phyloP scores from a whole-genome alignment of 2,888 invertebrate species.

The Galerucella pusilla region DNA sequence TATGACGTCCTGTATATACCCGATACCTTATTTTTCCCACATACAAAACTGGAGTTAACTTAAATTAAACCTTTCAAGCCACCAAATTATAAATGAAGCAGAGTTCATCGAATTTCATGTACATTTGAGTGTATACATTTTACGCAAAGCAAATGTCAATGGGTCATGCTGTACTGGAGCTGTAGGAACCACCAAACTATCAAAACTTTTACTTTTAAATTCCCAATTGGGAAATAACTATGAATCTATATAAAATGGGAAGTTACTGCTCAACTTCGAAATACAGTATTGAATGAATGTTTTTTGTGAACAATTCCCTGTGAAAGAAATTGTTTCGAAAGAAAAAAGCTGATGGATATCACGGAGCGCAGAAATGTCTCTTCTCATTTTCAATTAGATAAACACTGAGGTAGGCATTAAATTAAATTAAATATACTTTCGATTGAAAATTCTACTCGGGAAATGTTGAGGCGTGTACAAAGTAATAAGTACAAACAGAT shows the following conservation, averaged over 20 bases:
- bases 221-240: neutral
- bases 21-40: too few species aligned
- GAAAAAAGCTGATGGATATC: conserved; percentile 2
- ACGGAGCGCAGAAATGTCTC: neutral
- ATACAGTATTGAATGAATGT: neutral
- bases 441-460: too few species aligned
- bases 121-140: too few species aligned
- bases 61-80: too few species aligned
- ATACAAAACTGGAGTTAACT: too few species aligned
- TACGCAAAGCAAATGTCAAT: too few species aligned
- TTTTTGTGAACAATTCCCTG: neutral
- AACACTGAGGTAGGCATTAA: neutral
- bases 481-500: too few species aligned
- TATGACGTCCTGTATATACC: too few species aligned
- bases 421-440: neutral
- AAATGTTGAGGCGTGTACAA: too few species aligned
- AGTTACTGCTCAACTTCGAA: neutral
- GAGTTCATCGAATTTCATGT: too few species aligned
- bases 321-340: neutral
- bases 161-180: too few species aligned
- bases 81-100: too few species aligned
- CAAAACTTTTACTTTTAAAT: neutral
- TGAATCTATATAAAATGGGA: neutral
- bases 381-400: neutral
- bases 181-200: neutral